Evolutionary conservation across 37 sponge, comb jelly and placozoan species (phyloP).

Genomic region (Aplysina aerophoba): DNA sequence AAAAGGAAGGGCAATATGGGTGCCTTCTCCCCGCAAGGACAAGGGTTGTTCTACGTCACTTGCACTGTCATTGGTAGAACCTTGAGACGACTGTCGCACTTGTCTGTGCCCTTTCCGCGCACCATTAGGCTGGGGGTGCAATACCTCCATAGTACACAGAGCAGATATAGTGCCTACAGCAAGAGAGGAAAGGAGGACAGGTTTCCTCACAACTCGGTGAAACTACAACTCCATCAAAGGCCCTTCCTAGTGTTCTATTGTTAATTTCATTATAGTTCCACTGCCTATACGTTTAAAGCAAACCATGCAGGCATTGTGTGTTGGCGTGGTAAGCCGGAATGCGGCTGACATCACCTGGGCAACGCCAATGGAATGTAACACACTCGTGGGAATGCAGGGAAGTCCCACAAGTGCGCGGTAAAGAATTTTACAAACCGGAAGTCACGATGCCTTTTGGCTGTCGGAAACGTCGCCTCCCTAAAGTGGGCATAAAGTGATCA

Average conservation of each 20-base stretch:
- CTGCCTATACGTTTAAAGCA: too few species aligned
- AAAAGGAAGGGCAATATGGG: conserved; percentile 4
- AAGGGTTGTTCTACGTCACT: not conserved
- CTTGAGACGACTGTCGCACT: not conserved
- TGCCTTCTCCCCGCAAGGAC: not conserved
- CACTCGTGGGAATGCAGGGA: conserved; percentile 37
- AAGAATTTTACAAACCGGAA: conserved; percentile 21
- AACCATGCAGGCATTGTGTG: too few species aligned
- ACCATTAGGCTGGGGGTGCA: conserved; percentile 2
- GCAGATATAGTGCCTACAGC: too few species aligned
- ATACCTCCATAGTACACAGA: not conserved
- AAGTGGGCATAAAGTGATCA: not conserved
- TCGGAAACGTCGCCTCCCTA: too few species aligned
- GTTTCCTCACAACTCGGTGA: too few species aligned
- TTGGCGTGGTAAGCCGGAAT: too few species aligned
- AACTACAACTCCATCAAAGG: too few species aligned
- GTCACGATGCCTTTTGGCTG: not conserved
- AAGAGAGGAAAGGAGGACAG: too few species aligned
- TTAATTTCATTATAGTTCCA: too few species aligned
- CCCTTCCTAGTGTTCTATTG: too few species aligned
- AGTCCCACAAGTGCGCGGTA: not conserved
- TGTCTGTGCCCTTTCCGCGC: not conserved
- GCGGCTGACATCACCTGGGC: conserved; percentile 12
- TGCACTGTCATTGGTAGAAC: not conserved
- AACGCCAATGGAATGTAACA: conserved; percentile 10